Percentiles rank a stretch among this genome's conserved stretches.
These are phyloP conservation scores for Sebastes itinus DNA, from an alignment of 2,797 vertebrate species.

Conservation along the genomic window DNA sequence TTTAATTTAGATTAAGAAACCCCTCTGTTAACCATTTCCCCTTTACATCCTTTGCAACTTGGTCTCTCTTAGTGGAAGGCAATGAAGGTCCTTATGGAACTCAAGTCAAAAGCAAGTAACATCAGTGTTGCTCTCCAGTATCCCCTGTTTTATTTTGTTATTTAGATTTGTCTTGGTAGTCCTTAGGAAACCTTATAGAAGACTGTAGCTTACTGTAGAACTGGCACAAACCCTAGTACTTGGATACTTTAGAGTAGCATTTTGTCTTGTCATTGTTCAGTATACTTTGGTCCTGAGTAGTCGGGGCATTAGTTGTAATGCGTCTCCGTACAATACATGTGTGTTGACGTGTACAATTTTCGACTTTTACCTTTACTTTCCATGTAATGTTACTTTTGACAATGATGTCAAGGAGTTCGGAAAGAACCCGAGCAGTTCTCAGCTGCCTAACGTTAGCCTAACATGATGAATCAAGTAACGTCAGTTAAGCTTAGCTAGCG, in stretches of 20 bases:
- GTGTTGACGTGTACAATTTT: no score
- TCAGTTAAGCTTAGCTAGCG: no score
- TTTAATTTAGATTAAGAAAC: slow-evolving; percentile 8
- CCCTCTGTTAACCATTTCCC: slow-evolving; percentile 20
- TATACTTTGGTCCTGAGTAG: neutral
- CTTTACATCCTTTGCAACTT: slow-evolving; percentile 41
- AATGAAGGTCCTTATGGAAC: slow-evolving; percentile 70
- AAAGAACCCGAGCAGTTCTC: no score
- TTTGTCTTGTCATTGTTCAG: slow-evolving; percentile 1
- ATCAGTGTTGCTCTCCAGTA: slow-evolving; percentile 26
- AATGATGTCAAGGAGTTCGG: no score
- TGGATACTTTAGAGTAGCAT: slow-evolving; percentile 1
- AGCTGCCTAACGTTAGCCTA: no score
- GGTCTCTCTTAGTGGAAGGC: slow-evolving; percentile 70
- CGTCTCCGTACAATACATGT: no score
- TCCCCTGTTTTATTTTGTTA: neutral
- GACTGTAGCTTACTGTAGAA: slow-evolving; percentile 24
- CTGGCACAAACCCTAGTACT: neutral
- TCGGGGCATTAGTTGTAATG: neutral
- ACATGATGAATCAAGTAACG: no score
- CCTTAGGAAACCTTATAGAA: neutral
- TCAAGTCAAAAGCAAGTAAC: slow-evolving; percentile 81
- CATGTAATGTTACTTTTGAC: no score
- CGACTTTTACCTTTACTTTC: no score
- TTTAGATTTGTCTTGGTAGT: neutral